A percentile compares a stretch with the other conserved stretches of the same genome.
Conservation (phyloP, 2,888 invertebrate genomes). For the Therioaphis trifolii region DNA sequence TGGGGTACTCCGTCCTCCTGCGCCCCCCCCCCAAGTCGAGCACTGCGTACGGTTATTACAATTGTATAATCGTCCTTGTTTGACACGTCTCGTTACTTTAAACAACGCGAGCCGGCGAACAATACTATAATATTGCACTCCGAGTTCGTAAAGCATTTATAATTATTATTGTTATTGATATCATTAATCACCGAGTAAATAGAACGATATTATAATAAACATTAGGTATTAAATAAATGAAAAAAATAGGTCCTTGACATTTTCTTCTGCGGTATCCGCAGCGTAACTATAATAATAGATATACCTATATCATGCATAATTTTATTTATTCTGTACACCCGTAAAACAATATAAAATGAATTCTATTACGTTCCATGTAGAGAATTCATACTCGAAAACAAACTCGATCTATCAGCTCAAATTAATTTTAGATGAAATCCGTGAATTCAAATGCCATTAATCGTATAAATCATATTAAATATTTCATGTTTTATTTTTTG, state of each 20-base stretch:
- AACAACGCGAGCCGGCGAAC: no score
- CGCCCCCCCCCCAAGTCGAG: no score
- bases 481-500: no score
- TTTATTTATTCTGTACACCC: neutral
- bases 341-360: neutral
- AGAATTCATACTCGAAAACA: no score
- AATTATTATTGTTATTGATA: neutral
- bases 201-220: neutral
- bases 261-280: neutral
- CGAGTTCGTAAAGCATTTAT: neutral
- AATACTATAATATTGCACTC: neutral
- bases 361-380: no score
- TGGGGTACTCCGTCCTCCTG: no score
- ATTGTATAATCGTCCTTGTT: neutral
- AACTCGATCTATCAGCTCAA: neutral
- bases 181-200: neutral
- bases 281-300: neutral
- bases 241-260: constrained; percentile 26
- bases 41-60: neutral
- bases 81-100: no score
- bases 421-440: neutral
- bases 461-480: no score
- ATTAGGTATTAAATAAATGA: neutral
- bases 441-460: no score
- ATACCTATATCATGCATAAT: neutral